Conservation (phyloP, 2,113 vertebrate genomes). For the Porphyrio hochstetteri region DNA sequence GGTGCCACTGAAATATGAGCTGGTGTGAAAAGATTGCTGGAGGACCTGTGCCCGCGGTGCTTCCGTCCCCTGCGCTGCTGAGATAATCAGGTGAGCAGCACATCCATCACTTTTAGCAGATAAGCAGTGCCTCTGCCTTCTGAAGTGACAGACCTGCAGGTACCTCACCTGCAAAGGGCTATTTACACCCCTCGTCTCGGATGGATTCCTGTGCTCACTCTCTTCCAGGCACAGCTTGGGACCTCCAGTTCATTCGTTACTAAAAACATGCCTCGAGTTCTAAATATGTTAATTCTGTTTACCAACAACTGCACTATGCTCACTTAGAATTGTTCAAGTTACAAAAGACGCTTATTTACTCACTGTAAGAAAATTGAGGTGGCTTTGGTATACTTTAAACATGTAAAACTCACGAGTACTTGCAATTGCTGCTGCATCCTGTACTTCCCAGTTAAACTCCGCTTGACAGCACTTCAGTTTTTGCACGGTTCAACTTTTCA, state of each 20-base stretch:
- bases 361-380: not conserved
- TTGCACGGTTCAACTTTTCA: not conserved
- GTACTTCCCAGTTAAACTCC: not conserved
- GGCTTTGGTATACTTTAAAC: not conserved
- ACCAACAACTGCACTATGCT: not conserved
- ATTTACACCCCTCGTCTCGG: not conserved
- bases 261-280: not conserved
- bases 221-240: not conserved
- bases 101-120: not conserved
- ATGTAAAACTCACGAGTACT: not conserved
- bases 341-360: not conserved
- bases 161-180: not conserved
- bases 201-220: not conserved
- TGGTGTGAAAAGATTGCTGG: not conserved
- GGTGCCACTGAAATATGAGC: not conserved
- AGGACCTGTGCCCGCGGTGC: fast-evolving
- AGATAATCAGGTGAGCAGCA: not conserved
- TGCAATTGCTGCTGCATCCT: not conserved
- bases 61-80: not conserved
- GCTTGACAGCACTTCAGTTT: not conserved
- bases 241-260: not conserved
- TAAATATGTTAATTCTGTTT: not conserved
- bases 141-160: not conserved
- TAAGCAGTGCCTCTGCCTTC: not conserved
- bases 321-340: not conserved